phyloP scores from a whole-genome alignment of 2,888 invertebrate genomes.

The Ypsolopha sequella region DNA sequence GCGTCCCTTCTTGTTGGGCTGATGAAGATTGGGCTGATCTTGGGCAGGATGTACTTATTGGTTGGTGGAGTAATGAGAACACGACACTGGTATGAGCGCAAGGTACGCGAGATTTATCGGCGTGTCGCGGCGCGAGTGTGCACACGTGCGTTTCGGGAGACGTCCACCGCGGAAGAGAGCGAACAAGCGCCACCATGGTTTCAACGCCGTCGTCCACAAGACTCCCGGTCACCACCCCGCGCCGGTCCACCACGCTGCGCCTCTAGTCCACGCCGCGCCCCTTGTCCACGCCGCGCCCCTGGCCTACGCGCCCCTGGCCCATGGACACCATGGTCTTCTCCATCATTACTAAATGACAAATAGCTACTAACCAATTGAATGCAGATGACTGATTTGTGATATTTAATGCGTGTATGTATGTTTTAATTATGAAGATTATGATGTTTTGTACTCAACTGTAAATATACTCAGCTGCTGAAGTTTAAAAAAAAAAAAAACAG shows the following conservation, averaged over 20 bases:
- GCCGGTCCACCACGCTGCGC: conserved; percentile 40
- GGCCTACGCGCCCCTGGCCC: conserved; percentile 35
- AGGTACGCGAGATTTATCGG: no score
- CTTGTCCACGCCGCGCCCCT: conserved; percentile 37
- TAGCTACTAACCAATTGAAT: conserved; percentile 30
- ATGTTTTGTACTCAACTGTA: conserved; percentile 52
- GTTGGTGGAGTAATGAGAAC: no score
- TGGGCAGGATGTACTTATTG: no score
- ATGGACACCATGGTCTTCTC: conserved; percentile 53
- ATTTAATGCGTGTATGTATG: conserved; percentile 59
- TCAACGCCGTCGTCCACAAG: conserved; percentile 69
- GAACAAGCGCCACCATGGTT: no score
- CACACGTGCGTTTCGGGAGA: no score
- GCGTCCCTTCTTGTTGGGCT: no score
- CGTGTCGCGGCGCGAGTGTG: no score
- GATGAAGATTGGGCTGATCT: no score
- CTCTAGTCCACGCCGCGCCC: conserved; percentile 41
- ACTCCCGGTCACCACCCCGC: conserved; percentile 61
- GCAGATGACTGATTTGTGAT: conserved; percentile 65
- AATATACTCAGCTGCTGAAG: conserved; percentile 65
- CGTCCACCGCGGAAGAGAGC: no score
- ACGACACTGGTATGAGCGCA: no score
- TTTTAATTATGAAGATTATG: conserved; percentile 27
- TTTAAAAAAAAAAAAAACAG: no score
- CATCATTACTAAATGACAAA: conserved; percentile 44